Conservation (phyloP, 2,113 vertebrate species). For the Thomomys bottae region DNA sequence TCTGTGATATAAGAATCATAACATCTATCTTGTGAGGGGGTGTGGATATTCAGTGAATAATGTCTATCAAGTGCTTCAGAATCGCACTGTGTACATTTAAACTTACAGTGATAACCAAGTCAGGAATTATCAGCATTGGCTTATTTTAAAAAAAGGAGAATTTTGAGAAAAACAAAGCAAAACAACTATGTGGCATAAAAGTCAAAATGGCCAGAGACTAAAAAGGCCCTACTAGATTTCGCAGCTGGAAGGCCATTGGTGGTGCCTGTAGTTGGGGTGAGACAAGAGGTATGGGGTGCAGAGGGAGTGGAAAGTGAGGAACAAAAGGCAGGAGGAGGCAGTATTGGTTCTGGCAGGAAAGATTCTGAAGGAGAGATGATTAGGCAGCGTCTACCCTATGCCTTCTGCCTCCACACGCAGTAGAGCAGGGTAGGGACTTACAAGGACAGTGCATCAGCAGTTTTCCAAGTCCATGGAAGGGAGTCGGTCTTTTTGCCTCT, state of each 20-base stretch:
- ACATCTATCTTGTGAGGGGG: neutral
- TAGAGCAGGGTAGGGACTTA: neutral
- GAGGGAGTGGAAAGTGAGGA: neutral
- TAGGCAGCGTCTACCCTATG: neutral
- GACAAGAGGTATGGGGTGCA: neutral
- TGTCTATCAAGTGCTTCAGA: neutral
- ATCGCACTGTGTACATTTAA: conserved; percentile 3
- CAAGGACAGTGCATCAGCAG: neutral
- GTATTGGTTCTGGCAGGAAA: neutral
- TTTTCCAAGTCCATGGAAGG: neutral
- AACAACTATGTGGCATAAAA: neutral
- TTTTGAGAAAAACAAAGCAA: neutral
- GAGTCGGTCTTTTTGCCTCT: neutral
- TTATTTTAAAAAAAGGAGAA: neutral
- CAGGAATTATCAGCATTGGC: neutral
- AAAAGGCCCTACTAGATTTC: neutral
- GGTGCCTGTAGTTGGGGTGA: neutral
- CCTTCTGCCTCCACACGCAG: neutral
- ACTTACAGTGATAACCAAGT: neutral
- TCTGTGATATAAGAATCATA: neutral
- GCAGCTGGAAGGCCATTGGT: neutral
- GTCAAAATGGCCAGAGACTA: neutral
- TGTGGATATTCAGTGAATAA: neutral
- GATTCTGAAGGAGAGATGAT: neutral
- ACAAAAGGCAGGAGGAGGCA: neutral